phyloP scores from a whole-genome alignment of 1,140 invertebrate genomes.

The Samia ricini region DNA sequence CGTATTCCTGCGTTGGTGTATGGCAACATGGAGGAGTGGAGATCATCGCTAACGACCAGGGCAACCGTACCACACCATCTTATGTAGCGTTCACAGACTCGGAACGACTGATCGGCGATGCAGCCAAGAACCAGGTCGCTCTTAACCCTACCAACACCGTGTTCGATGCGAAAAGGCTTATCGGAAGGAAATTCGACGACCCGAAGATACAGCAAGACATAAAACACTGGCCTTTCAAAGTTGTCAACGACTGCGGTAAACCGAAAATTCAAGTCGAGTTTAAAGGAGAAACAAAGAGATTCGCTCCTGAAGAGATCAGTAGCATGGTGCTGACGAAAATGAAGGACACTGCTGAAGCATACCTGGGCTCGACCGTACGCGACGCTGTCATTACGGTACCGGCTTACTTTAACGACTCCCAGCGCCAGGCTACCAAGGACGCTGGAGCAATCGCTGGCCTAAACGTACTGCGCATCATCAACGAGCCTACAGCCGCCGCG shows the following conservation, averaged over 20 bases:
- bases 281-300: slow-evolving; percentile 85
- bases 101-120: slow-evolving; percentile 86
- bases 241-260: slow-evolving; percentile 81
- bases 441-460: slow-evolving; percentile 86
- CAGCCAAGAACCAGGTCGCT: slow-evolving; percentile 85
- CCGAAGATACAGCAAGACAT: slow-evolving; percentile 85
- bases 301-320: slow-evolving; percentile 87
- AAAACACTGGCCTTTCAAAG: slow-evolving; percentile 87
- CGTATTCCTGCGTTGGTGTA: slow-evolving; percentile 92
- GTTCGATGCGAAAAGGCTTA: slow-evolving; percentile 79
- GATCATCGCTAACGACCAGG: slow-evolving; percentile 97
- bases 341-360: slow-evolving; percentile 90
- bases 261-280: slow-evolving; percentile 86
- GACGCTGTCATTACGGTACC: slow-evolving; percentile 90
- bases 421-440: too few species aligned
- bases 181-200: slow-evolving; percentile 83
- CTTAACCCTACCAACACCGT: slow-evolving; percentile 76
- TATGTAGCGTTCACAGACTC: slow-evolving; percentile 94
- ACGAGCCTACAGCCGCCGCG: slow-evolving; percentile 86
- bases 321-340: slow-evolving; percentile 88
- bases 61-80: slow-evolving; percentile 93
- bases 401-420: too few species aligned
- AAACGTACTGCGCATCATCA: slow-evolving; percentile 85
- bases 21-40: slow-evolving; percentile 96
- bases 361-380: slow-evolving; percentile 83